Evolutionary conservation across 2,888 invertebrate genomes (phyloP), one percentile per base, ranked within the genome.

Genomic region (Dasysyrphus albostriatus): DNA sequence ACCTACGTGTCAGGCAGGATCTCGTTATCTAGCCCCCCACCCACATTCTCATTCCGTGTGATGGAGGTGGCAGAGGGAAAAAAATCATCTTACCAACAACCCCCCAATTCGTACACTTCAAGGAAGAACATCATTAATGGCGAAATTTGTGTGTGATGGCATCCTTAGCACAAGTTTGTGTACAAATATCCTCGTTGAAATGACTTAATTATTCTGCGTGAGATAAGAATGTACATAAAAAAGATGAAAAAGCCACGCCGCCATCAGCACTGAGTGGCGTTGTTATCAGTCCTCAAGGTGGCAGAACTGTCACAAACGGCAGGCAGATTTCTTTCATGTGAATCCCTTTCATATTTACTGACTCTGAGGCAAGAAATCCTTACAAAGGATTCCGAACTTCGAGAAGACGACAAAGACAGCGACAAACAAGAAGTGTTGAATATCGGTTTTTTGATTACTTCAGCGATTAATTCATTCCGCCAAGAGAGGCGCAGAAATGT

Each of bases 151-250:
- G 74, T 82, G 82, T 74, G 74, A 78, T 78, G 77, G 56, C 76
- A 87, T 65, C 82, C 65, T 67, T n/a, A 51, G 44, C 61, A 47
- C 24, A n/a, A 39, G 74, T 67, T 44, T 51, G 51, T 70, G 39
- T 72, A 72, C 49, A 70, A 82, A 79, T 72, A 69, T 78, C 39
- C 32, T 75, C 75, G 84, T 73, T 89, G 83, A 89, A 88, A 89
- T 83, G 88, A 88, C 87, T 89, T 89, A 88, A 89, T 89, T 89
- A 89, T 89, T 87, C 74, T 84, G 78, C 32, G 67, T 63, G 75
- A 54, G 75, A 83, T 87, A 83, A 79, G 74, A 82, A 58, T 37
- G 59, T 65, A 54, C 32, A 54, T 58, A 67, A 74, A 82, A 74
- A 47, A 42, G 44, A 69, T 65, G 78, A 61, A 74, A 75, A 87